These are phyloP conservation scores for Plagodis pulveraria DNA, from an alignment of 2,888 invertebrate species.

Conservation along the genomic window DNA sequence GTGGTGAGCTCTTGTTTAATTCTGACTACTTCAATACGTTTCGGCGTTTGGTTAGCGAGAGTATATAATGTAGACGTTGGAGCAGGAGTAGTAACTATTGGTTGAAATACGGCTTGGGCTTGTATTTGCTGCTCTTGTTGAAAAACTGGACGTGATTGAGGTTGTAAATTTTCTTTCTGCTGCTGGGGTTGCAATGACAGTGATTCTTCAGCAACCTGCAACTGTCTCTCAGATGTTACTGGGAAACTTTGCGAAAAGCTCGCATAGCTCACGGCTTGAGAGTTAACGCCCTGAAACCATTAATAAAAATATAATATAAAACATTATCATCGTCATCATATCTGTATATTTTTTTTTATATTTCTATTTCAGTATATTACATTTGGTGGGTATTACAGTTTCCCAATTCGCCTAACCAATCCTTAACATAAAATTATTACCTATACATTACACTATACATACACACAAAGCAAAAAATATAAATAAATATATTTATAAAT, in stretches of 20 bases:
- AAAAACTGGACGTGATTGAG: conserved; percentile 4
- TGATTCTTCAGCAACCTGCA: conserved; percentile 30
- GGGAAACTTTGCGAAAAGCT: conserved; percentile 62
- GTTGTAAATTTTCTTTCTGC: not conserved
- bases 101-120: conserved; percentile 19
- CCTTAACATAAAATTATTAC: too few relatives aligned
- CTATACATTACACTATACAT: too few relatives aligned
- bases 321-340: not conserved
- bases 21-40: conserved; percentile 28
- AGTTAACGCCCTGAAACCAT: conserved; percentile 56
- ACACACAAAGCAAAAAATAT: too few relatives aligned
- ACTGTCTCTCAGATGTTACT: conserved; percentile 26
- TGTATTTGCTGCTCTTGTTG: conserved; percentile 21
- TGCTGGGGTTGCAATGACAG: conserved; percentile 22
- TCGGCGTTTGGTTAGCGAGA: conserved; percentile 19
- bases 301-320: not conserved
- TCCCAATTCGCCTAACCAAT: too few relatives aligned
- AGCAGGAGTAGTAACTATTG: conserved; percentile 9
- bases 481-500: too few relatives aligned
- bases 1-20: conserved; percentile 26
- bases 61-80: conserved; percentile 14
- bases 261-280: conserved; percentile 65
- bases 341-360: conserved; percentile 1
- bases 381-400: too few relatives aligned
- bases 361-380: too few relatives aligned